These are phyloP conservation scores for Pilophorus perplexus DNA, from an alignment of 2,888 invertebrate genomes.

Conservation along the genomic window DNA sequence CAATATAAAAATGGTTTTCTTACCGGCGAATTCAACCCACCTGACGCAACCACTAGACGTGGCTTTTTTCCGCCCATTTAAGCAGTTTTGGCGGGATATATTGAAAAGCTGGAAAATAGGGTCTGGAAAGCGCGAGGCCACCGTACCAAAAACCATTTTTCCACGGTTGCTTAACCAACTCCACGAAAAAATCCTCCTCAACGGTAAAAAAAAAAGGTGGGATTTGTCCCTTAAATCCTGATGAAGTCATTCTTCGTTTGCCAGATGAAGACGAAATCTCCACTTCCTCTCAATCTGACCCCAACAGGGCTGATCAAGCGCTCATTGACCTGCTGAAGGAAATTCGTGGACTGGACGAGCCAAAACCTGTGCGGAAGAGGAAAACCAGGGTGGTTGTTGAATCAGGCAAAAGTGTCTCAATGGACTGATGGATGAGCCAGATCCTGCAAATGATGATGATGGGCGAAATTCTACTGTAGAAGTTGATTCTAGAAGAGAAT, in stretches of 20 bases:
- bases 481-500: background rate
- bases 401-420: conserved; percentile 10
- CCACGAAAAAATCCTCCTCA: background rate
- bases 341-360: conserved; percentile 15
- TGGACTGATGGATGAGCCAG: background rate
- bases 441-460: background rate
- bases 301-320: background rate
- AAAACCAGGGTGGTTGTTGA: conserved; percentile 4
- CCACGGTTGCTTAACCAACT: conserved; percentile 32
- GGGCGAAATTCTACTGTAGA: background rate
- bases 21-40: conserved; percentile 47
- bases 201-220: background rate
- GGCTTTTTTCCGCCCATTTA: conserved; percentile 47
- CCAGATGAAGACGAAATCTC: background rate
- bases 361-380: conserved; percentile 6
- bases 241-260: background rate
- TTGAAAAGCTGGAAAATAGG: conserved; percentile 38
- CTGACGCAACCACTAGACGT: conserved; percentile 34
- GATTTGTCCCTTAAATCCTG: conserved; percentile 7
- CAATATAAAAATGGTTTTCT: conserved; percentile 49
- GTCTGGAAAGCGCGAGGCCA: conserved; percentile 16
- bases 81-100: conserved; percentile 45
- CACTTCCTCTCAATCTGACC: background rate
- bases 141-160: conserved; percentile 41
- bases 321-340: conserved; percentile 8